Conservation (phyloP, 2,888 invertebrate species). For the Drosophila barbarae region DNA sequence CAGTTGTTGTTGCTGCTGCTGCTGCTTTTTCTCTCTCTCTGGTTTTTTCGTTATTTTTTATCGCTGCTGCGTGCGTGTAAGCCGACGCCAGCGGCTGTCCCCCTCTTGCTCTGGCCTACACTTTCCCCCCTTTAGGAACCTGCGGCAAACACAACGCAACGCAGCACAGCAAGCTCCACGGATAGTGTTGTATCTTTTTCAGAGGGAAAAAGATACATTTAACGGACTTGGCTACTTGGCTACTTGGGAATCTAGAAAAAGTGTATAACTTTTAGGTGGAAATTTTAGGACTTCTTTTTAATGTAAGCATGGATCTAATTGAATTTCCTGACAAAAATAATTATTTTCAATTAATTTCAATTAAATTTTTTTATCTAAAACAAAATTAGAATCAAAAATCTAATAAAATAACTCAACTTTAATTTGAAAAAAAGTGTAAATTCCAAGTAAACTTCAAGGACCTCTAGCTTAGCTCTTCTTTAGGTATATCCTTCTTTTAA, state of each 20-base stretch:
- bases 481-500: neutral
- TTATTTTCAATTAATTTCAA: neutral
- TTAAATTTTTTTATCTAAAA: neutral
- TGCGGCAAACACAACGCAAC: slow-evolving; percentile 50
- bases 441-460: neutral
- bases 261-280: neutral
- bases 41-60: slow-evolving; percentile 37
- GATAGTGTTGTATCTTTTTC: slow-evolving; percentile 1
- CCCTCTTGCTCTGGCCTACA: slow-evolving; percentile 30
- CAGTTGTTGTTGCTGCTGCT: slow-evolving; percentile 52
- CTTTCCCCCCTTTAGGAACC: slow-evolving; percentile 61
- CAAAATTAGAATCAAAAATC: neutral
- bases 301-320: neutral
- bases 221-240: neutral
- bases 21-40: slow-evolving; percentile 44
- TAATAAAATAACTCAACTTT: neutral
- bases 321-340: neutral
- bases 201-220: slow-evolving; percentile 15
- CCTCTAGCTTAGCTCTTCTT: neutral
- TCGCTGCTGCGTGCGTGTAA: slow-evolving; percentile 72
- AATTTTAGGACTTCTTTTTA: neutral
- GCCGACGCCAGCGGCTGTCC: slow-evolving; percentile 59
- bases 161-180: slow-evolving; percentile 53
- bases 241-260: neutral
- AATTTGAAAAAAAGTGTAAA: neutral